Evolutionary conservation across 2,113 vertebrate species (phyloP).

Genomic region (Sceloporus undulatus): DNA sequence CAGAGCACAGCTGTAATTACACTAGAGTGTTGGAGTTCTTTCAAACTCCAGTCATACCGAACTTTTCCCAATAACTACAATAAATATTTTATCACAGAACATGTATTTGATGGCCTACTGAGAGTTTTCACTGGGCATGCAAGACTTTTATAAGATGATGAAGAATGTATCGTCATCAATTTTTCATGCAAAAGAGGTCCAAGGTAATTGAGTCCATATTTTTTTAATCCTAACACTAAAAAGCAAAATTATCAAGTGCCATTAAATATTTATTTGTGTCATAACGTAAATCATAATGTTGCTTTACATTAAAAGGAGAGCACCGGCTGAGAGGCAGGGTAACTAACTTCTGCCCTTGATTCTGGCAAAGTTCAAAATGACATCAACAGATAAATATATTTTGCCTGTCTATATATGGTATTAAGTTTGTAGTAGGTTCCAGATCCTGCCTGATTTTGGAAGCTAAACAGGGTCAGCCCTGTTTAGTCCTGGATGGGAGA

Average conservation of each 20-base stretch:
- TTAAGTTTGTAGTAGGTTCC: too few relatives aligned
- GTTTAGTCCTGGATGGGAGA: too few relatives aligned
- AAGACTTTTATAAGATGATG: constrained; percentile 90
- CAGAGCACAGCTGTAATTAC: constrained; percentile 88
- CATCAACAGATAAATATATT: not conserved
- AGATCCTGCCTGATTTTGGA: too few relatives aligned
- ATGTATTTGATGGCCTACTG: constrained; percentile 92
- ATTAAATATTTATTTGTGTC: constrained; percentile 86
- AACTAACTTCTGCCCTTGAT: constrained; percentile 46
- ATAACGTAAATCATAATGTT: constrained; percentile 81
- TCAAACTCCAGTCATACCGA: constrained; percentile 88
- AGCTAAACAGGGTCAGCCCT: too few relatives aligned
- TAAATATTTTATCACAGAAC: constrained; percentile 99
- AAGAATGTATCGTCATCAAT: constrained; percentile 89
- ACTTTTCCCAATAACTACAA: constrained; percentile 91
- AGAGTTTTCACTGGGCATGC: constrained; percentile 89
- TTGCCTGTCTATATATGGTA: not conserved
- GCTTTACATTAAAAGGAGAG: constrained; percentile 74
- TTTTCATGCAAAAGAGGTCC: constrained; percentile 87
- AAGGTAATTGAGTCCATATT: constrained; percentile 88
- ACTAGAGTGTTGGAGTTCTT: constrained; percentile 88
- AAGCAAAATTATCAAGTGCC: constrained; percentile 83
- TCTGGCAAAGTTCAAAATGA: constrained; percentile 18
- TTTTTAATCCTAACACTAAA: constrained; percentile 85
- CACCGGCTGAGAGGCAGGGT: constrained; percentile 60